These are phyloP conservation scores for Cancer borealis DNA, from an alignment of 2,888 invertebrate genomes.

Conservation along the genomic window DNA sequence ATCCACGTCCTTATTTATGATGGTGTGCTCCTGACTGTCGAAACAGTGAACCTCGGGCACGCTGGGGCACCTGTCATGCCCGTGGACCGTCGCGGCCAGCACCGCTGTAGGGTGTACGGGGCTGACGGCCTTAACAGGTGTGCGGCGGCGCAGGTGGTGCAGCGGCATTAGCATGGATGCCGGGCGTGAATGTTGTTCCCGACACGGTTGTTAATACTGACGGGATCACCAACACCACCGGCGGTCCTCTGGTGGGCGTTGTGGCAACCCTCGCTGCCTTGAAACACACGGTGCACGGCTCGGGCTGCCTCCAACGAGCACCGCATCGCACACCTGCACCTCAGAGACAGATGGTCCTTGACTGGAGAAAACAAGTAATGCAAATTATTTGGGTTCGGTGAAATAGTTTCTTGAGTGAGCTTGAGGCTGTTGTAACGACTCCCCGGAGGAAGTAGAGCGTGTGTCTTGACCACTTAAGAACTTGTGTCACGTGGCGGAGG, in stretches of 20 bases:
- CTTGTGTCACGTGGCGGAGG: background rate
- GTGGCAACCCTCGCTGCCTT: background rate
- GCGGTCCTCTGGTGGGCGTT: background rate
- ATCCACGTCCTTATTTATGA: background rate
- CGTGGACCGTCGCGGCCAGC: background rate
- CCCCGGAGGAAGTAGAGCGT: slow-evolving; percentile 11
- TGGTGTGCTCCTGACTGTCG: background rate
- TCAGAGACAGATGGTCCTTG: background rate
- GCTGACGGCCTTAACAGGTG: background rate
- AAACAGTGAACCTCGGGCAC: background rate
- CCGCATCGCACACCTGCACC: background rate
- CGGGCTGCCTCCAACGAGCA: background rate
- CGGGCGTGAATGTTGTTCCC: background rate
- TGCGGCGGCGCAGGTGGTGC: background rate
- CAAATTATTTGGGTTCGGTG: slow-evolving; percentile 11
- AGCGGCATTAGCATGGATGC: slow-evolving; percentile 4
- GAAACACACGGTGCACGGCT: background rate
- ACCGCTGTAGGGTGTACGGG: background rate
- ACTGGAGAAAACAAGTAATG: background rate
- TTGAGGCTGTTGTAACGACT: slow-evolving; percentile 13
- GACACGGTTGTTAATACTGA: background rate
- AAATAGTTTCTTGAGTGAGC: background rate
- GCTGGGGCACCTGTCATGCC: background rate
- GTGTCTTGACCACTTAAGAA: background rate
- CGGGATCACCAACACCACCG: background rate